Evolutionary conservation across 2,888 invertebrate genomes (phyloP).

Genomic region (Zaprionus obscuricornis): DNA sequence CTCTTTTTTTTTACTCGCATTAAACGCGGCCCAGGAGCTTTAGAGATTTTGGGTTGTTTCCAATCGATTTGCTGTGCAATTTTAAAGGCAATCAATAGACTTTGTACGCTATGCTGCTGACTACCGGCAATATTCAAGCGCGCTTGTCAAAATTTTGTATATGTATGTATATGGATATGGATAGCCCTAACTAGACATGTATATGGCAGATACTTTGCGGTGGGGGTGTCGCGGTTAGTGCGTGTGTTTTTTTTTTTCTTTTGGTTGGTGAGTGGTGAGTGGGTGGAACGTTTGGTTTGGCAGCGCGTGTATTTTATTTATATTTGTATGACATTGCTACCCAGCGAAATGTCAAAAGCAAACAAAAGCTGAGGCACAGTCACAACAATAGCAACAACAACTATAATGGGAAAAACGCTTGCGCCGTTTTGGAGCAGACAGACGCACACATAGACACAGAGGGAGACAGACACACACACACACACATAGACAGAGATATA

Average conservation of each 20-base stretch:
- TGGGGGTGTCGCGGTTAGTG: constrained; percentile 45
- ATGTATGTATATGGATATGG: no score
- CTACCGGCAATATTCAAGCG: no score
- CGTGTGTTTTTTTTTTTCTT: constrained; percentile 36
- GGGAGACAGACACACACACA: constrained; percentile 32
- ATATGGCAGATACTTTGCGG: constrained; percentile 31
- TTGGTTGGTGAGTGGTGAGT: constrained; percentile 29
- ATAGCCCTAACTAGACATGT: constrained; percentile 31
- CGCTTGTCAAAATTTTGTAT: constrained; percentile 31
- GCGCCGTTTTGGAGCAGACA: constrained; percentile 40
- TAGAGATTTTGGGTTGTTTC: neutral
- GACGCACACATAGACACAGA: constrained; percentile 24
- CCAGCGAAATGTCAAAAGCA: constrained; percentile 78
- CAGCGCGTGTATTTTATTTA: constrained; percentile 63
- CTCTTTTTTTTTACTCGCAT: constrained; percentile 2
- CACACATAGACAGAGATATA: constrained; percentile 39
- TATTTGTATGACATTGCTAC: constrained; percentile 80
- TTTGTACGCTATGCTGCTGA: no score
- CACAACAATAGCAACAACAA: constrained; percentile 39
- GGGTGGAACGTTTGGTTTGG: constrained; percentile 39
- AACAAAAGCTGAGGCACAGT: constrained; percentile 56
- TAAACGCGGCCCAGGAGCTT: neutral
- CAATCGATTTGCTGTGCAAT: constrained; percentile 31
- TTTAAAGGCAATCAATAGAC: constrained; percentile 40
- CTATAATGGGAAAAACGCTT: constrained; percentile 55